phyloP scores from a whole-genome alignment of 2,797 vertebrate species.

The Paguma larvata region DNA sequence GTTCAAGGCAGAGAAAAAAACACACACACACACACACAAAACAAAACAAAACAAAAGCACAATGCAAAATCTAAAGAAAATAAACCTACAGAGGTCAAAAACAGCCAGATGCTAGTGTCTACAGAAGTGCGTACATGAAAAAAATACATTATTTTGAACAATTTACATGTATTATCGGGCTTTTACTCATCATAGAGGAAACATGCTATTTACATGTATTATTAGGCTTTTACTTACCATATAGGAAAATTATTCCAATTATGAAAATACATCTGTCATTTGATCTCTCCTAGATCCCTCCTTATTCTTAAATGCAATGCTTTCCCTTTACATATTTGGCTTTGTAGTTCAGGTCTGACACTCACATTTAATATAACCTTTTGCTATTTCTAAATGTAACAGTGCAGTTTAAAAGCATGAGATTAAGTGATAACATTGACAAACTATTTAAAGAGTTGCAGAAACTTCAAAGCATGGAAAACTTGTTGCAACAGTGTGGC shows the following conservation, averaged over 20 bases:
- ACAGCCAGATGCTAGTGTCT: background rate
- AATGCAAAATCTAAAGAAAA: background rate
- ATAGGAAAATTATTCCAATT: constrained; percentile 50
- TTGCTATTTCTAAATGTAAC: constrained; percentile 67
- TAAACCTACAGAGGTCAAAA: background rate
- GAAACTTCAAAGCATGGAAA: constrained; percentile 14
- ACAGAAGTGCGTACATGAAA: background rate
- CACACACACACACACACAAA: no score
- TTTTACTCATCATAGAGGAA: constrained; percentile 59
- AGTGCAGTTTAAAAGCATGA: constrained; percentile 10
- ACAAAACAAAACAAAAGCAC: background rate
- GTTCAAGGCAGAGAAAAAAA: constrained; percentile 20
- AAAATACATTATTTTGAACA: constrained; percentile 27
- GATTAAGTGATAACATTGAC: constrained; percentile 40
- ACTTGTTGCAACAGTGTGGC: background rate
- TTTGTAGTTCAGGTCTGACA: constrained; percentile 8
- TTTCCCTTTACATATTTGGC: background rate
- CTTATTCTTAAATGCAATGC: constrained; percentile 1
- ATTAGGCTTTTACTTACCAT: constrained; percentile 42
- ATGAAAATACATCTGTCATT: constrained; percentile 24
- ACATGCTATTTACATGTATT: background rate
- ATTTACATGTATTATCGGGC: background rate
- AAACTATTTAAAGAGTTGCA: constrained; percentile 22
- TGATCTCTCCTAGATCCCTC: constrained; percentile 22
- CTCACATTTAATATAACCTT: constrained; percentile 49